A percentile compares a stretch with the other conserved stretches of the same genome.
These are phyloP conservation scores for Trichogramma dendrolimi DNA, from an alignment of 2,888 invertebrate species.

Conservation along the genomic window DNA sequence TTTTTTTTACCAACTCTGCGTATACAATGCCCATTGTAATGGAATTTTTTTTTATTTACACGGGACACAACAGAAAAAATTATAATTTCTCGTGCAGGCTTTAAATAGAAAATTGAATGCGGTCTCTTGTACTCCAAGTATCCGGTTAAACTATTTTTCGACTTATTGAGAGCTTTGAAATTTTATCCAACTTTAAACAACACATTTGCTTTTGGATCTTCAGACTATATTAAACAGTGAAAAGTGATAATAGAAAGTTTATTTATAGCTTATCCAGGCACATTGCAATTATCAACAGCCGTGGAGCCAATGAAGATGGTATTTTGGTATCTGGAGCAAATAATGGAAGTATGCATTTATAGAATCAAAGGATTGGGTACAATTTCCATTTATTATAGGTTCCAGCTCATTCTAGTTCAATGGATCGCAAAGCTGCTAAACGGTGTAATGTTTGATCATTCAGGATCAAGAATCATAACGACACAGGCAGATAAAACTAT, in stretches of 20 bases:
- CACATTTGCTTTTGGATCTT: constrained; percentile 96
- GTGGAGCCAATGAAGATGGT: constrained; percentile 91
- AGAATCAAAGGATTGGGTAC: constrained; percentile 99
- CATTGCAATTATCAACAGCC: constrained; percentile 93
- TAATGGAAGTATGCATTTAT: constrained; percentile 93
- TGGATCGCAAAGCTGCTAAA: constrained; percentile 99
- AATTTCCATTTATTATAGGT: constrained; percentile 94
- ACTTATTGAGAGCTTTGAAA: constrained; percentile 64
- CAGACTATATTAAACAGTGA: constrained; percentile 99
- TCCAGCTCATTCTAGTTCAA: constrained; percentile 96
- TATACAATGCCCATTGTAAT: too few species aligned
- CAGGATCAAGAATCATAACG: constrained; percentile 91
- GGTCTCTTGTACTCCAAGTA: too few species aligned
- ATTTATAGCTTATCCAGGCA: constrained; percentile 96
- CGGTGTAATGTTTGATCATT: constrained; percentile 90
- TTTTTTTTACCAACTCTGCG: too few species aligned
- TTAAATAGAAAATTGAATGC: too few species aligned
- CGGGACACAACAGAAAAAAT: too few species aligned
- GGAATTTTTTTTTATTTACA: too few species aligned
- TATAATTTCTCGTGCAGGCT: too few species aligned
- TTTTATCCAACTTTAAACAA: constrained; percentile 77
- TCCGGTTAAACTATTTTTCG: too few species aligned
- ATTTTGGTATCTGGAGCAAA: constrained; percentile 97
- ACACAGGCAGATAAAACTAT: constrained; percentile 99
- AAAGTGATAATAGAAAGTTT: constrained; percentile 94